Conservation (phyloP, 2,888 invertebrate species). For the Seladonia tumulorum region DNA sequence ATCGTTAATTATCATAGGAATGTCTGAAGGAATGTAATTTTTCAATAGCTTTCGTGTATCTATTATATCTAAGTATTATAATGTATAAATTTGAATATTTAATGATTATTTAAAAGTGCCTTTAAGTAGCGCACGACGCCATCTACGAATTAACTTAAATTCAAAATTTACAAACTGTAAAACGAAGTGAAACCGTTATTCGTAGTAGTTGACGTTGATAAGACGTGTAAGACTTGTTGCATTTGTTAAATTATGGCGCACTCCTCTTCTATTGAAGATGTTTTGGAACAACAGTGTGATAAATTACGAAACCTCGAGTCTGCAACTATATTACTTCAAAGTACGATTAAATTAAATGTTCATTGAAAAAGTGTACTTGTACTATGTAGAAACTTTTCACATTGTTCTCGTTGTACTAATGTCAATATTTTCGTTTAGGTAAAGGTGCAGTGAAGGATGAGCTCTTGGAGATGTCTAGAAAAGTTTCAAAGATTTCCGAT, state of each 20-base stretch:
- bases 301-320: conserved; percentile 65
- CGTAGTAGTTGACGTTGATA: background rate
- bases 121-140: background rate
- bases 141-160: conserved; percentile 26
- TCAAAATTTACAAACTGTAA: conserved; percentile 13
- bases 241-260: conserved; percentile 7
- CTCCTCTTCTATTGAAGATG: conserved; percentile 56
- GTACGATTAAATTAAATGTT: conserved; percentile 58
- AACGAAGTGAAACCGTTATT: background rate
- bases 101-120: background rate
- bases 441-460: conserved; percentile 66
- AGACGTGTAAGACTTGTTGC: background rate
- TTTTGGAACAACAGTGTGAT: conserved; percentile 60
- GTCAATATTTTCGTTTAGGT: conserved; percentile 58
- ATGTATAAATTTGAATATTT: background rate
- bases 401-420: background rate
- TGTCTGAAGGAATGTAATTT: background rate
- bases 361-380: background rate
- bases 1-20: background rate
- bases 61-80: background rate
- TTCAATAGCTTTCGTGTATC: background rate
- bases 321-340: conserved; percentile 68
- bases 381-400: background rate
- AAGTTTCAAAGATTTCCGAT: conserved; percentile 45
- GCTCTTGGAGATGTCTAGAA: conserved; percentile 55